Conservation (phyloP, 1,140 invertebrate genomes). For the Apis cerana region DNA sequence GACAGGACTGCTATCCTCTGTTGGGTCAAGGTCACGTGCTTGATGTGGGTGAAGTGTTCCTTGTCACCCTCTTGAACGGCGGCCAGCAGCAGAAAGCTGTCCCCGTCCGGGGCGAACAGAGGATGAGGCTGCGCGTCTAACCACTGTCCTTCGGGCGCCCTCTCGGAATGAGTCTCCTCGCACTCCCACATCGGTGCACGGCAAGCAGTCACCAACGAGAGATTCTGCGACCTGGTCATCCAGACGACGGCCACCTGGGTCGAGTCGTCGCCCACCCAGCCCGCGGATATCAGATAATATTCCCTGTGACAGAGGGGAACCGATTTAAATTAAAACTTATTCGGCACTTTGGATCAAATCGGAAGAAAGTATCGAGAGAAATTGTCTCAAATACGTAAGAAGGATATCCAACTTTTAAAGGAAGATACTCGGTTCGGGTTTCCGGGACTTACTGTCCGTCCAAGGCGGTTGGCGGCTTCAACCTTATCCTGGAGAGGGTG, state of each 20-base stretch:
- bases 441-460: constrained; percentile 84
- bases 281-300: constrained; percentile 94
- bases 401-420: too few species aligned
- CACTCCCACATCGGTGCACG: constrained; percentile 90
- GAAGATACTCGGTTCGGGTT: too few species aligned
- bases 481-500: constrained; percentile 82
- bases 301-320: constrained; percentile 86
- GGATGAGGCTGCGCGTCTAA: constrained; percentile 92
- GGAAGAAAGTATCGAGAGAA: too few species aligned
- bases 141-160: constrained; percentile 91
- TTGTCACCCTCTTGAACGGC: constrained; percentile 90
- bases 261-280: constrained; percentile 89
- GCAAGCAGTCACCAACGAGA: constrained; percentile 91
- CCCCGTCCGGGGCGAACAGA: constrained; percentile 90
- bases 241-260: constrained; percentile 92
- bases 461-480: constrained; percentile 86
- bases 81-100: constrained; percentile 91
- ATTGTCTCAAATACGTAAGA: too few species aligned
- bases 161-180: constrained; percentile 90
- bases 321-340: too few species aligned
- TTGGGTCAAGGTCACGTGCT: constrained; percentile 91
- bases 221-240: constrained; percentile 95
- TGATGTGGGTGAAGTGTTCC: constrained; percentile 94
- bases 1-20: constrained; percentile 92
- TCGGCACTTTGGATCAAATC: not conserved